Base-by-base conservation (phyloP, 2,113 vertebrate species). In the Pluvianellus socialis region DNA sequence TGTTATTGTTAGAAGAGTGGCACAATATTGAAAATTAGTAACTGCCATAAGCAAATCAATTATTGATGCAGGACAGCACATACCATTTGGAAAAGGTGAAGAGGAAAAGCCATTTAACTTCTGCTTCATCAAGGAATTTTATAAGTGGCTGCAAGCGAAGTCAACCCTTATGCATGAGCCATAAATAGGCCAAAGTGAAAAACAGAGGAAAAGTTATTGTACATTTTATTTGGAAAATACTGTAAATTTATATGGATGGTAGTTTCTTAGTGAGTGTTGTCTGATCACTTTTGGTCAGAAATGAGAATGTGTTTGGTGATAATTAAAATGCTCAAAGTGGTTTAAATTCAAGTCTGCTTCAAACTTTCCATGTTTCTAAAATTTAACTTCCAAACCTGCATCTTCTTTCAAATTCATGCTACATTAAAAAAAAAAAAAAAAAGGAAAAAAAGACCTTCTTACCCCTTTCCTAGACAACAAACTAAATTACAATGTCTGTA, bases 11-110 rank as follows among this genome's bases (percentile, higher is more conserved):
- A 80, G 77, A 90, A 95, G 96, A 96, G 75, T 93, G 70, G 72
- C 70, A 93, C 86, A 95, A 83, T 95, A 73, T 82, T 83, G 88
- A 97, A 92, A 98, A 98, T 97, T 93, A 93, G 53, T 92, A 96
- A 94, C 55, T 91, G 56, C 74, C 67, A 86, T 85, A 97, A 97
- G 86, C 71, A 98, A 96, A 94, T 96, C 70, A 95, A 90, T 96
- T 98, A 94, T 30, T 90, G 83, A 91, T 70, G 50, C n/a, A 92
- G 74, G 68, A 92, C 38, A 80, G 44, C 58, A 79, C 9, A 10
- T 80, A 77, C 20, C 22, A 84, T 71, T 89, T 91, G 86, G 26
- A 74, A 87, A 88, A 86, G 3, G 4, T 81, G 63, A 88, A 68
- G 32, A 47, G 16, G 23, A 72, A 59, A 81, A 95, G 8, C 7